These are phyloP conservation scores for Crambe crambe DNA, from an alignment of 37 sponge, comb jelly and placozoan genomes.

Conservation along the genomic window DNA sequence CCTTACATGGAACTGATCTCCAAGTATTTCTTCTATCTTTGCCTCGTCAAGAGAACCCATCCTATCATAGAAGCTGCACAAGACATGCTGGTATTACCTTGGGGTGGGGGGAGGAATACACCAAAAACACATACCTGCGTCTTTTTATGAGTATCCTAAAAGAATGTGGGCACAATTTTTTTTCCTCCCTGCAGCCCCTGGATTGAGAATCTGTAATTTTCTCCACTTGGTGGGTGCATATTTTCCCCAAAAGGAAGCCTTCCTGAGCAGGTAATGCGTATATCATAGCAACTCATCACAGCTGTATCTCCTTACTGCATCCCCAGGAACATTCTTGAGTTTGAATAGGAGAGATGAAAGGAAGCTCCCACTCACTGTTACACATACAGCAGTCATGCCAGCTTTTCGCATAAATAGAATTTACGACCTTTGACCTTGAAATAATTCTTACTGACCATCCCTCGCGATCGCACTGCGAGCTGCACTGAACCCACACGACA, in stretches of 20 bases:
- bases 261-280: constrained; percentile 20
- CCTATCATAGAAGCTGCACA: constrained; percentile 49
- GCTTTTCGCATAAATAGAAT: neutral
- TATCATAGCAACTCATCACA: neutral
- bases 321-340: constrained; percentile 60
- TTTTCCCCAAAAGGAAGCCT: constrained; percentile 55
- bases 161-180: constrained; percentile 38
- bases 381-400: neutral
- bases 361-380: constrained; percentile 37
- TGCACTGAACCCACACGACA: no score
- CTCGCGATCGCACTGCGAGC: no score
- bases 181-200: constrained; percentile 43
- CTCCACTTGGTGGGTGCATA: constrained; percentile 23
- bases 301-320: constrained; percentile 39
- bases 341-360: constrained; percentile 64
- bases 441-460: no score
- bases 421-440: neutral
- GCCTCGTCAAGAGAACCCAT: constrained; percentile 27
- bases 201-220: constrained; percentile 63
- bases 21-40: constrained; percentile 14
- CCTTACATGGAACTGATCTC: constrained; percentile 13
- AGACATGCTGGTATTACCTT: neutral
- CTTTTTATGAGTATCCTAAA: constrained; percentile 6
- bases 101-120: neutral
- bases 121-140: constrained; percentile 20